Percentiles rank a stretch among this genome's conserved stretches.
phyloP scores from a whole-genome alignment of 2,888 invertebrate species.

The Psococerastis gibbosa region DNA sequence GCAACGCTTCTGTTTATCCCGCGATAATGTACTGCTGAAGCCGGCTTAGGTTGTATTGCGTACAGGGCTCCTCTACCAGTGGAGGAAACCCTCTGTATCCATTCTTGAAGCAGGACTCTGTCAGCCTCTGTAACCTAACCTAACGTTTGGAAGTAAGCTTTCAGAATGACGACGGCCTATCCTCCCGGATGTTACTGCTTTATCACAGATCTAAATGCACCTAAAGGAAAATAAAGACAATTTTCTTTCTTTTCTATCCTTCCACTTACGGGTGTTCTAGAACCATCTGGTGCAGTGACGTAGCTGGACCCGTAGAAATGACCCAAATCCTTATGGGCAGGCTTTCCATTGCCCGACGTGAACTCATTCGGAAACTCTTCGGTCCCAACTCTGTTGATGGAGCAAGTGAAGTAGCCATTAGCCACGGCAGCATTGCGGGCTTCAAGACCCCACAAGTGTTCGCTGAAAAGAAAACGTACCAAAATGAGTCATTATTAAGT shows the following conservation, averaged over 20 bases:
- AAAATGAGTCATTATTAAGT: background rate
- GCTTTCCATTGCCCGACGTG: slow-evolving; percentile 64
- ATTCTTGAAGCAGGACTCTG: too few relatives aligned
- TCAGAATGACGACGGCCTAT: too few relatives aligned
- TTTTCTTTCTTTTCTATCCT: background rate
- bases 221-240: too few relatives aligned
- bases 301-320: slow-evolving; percentile 94
- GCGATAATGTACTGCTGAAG: too few relatives aligned
- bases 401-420: slow-evolving; percentile 85
- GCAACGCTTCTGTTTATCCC: too few relatives aligned
- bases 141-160: too few relatives aligned
- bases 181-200: too few relatives aligned
- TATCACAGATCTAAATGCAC: too few relatives aligned
- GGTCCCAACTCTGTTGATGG: slow-evolving; percentile 83
- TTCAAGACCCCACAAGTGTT: slow-evolving; percentile 90
- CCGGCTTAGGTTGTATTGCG: too few relatives aligned
- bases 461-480: slow-evolving; percentile 39
- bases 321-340: slow-evolving; percentile 61
- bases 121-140: too few relatives aligned
- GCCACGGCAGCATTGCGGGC: slow-evolving; percentile 92
- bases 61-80: too few relatives aligned
- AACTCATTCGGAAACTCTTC: slow-evolving; percentile 67
- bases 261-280: slow-evolving; percentile 56
- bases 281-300: slow-evolving; percentile 82
- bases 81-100: too few relatives aligned